Evolutionary conservation across 1,140 invertebrate genomes (phyloP), one percentile per base, ranked within the genome.

Genomic region (Centruroides sculpturatus): DNA sequence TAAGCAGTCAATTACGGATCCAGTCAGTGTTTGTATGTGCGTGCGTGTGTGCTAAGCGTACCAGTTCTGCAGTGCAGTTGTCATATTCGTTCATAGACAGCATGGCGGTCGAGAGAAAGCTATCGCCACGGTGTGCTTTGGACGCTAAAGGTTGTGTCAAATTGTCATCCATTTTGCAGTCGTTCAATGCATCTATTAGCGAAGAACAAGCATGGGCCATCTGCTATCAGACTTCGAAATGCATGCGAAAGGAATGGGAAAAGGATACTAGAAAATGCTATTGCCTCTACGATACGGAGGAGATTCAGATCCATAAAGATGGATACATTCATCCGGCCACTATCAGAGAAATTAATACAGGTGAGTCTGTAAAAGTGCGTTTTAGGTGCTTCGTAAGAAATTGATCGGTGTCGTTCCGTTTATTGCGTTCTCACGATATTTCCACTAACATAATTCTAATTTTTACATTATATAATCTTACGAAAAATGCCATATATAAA

Each of bases 191-290:
- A 3, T 85, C 89, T 5, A 83, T 97, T 41, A 89, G 84, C 67
- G 89, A 95, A 72, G 92, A 97, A 76, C 92, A 94, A 71, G 90
- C 90, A 35, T 97, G 93, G 93, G 91, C 92, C 0, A 74, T 96
- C 56, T 90, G 89, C 72, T 87, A 91, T 75, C 88, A 94, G 75
- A 84, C 83, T 66, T 82, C 83, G 34, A 81, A 83, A 67, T 80
- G 77, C 62, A 78, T 68, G 51, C 47, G 55, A 13, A 60, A 60
- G 46, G 61, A 68, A 51, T 63, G 62, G 67, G 55, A 66, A 57
- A 53, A 48, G 11, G 65, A 66, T 56, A 64, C 59, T 47, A 56
- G 70, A 34, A 72, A 74, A 56, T 79, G 76, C 68, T 75, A 75
- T 64, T 69, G 79, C 53, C 70, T 82, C 0, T 72, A 70, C 11